Percentiles rank a stretch among this genome's conserved stretches.
phyloP scores from a whole-genome alignment of 2,797 vertebrate genomes.

The Acropternis orthonyx region DNA sequence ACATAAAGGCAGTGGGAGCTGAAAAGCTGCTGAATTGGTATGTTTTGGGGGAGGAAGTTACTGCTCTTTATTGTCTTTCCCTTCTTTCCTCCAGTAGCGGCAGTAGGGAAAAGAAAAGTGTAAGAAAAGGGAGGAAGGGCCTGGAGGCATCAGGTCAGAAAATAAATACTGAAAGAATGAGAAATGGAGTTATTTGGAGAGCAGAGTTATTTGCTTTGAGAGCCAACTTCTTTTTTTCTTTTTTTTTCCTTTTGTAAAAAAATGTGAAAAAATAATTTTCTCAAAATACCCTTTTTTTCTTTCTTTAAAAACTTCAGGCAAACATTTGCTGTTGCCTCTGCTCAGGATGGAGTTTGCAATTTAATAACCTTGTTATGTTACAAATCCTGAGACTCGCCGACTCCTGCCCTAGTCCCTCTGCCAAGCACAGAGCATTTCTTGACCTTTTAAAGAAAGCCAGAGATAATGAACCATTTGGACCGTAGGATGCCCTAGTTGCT shows the following conservation, averaged over 20 bases:
- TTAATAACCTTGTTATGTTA: constrained; percentile 3
- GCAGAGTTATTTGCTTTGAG: background rate
- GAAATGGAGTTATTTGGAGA: background rate
- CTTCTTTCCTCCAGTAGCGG: background rate
- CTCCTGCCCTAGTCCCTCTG: constrained; percentile 15
- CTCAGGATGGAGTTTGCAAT: background rate
- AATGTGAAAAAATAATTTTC: background rate
- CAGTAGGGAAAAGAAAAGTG: background rate
- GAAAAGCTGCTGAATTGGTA: background rate
- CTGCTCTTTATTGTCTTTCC: background rate
- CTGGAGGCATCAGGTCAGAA: constrained; percentile 4
- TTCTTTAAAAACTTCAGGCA: background rate
- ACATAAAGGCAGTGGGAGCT: background rate
- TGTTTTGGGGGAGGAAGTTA: background rate
- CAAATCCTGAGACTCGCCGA: background rate
- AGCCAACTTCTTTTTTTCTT: background rate
- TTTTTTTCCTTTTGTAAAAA: background rate
- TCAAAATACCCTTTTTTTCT: background rate
- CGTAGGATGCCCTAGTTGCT: constrained; percentile 7
- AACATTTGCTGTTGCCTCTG: background rate
- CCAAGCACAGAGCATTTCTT: constrained; percentile 44
- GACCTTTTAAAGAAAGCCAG: constrained; percentile 58
- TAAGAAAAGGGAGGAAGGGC: background rate
- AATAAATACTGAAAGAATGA: background rate
- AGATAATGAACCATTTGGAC: constrained; percentile 46